Base-by-base conservation (phyloP, 2,797 vertebrate genomes). In the Sebastes ruberrimus region DNA sequence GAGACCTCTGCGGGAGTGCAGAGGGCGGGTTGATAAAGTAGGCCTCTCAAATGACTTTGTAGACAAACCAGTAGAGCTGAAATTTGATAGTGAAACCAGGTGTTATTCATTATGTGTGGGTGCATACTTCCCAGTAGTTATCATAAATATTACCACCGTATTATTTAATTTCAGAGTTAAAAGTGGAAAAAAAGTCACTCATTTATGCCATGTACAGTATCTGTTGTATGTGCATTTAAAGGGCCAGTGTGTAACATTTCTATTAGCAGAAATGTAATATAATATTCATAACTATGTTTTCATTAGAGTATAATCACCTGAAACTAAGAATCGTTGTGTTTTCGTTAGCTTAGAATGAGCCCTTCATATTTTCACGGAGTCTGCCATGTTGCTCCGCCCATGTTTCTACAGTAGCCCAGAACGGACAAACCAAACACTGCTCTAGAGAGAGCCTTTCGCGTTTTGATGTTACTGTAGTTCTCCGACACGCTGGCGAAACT, bases 61-160 rank as follows among this genome's bases (percentile, higher is more conserved):
- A 2, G 61, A 42, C 5, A 75, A 87, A 70, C 18, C 33, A 18
- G 74, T 63, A 2, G 18, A 62, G 35, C 71, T 73, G 67, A 67
- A 74, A 76, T 63, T 18, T 71, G 16, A 66, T 32, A 35, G 6
- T 23, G 4, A 18, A 64, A 22, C 20, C 20, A 20, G 16, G 10
- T 67, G 10, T 28, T 3, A 5, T 49, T 49, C 11, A 53, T 46
- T 6, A 6, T 52, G 32, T 7, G 4, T 52, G 7, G 5, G 2
- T 57, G 10, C 42, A 22, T 18, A 10, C 25, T 6, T 46, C 7
- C 3, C 4, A 11, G 1, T 11, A 25, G 20, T 42, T 35, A 52
- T 25, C 2, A 11, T 42, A 16, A 4, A 30, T 30, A 13, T 64
- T 35, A 9, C 25, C 10, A 46, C 42, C 16, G 3, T 14, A 25